Evolutionary conservation across 1,140 invertebrate genomes (phyloP), one percentile per base, ranked within the genome.

Genomic region (Yoshiicerus persimilis): DNA sequence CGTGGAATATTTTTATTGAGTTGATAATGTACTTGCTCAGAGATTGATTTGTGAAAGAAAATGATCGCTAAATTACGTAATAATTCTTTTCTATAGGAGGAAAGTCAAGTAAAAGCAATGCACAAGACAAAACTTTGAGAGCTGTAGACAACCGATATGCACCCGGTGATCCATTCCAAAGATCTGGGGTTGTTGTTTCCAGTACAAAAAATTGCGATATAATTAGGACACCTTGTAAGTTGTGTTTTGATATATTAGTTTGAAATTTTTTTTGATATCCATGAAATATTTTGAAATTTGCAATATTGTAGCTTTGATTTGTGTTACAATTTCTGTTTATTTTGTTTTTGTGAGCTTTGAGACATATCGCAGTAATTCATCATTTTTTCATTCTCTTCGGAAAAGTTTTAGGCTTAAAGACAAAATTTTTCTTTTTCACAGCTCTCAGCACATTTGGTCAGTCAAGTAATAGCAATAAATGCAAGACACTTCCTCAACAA

Each of bases 191-290:
- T 10, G 89, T 91, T 30, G 90, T 91, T 13, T 41, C 90, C 25
- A 91, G 89, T 89, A 88, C 89, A 89, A 91, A 91, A 87, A 91
- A 91, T 84, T 91, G 90, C 88, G 90, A 91, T 88, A 91, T 91
- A 27, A 91, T 91, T 89, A 88, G 90, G 32, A 91, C 90, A 10
- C 90, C 90, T 23, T 91, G 90, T 91, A 88, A 91, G 88, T 87
- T 13, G 5, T 16, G 25, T 62, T 2, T 56, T 9, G 9, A 84
- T 30, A 9, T 56, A 34, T 32, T 8, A 25, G 23, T 34, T 62
- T 34, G n/a, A 64, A 34, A 27, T 70, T 70, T 6, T 9, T 3
- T 10, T 6, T 34, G 13, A 6, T 32, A 25, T 36, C 4, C 5
- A 66, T 1, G 2, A 2, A 10, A 38, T 83, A 38, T 4, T 6